phyloP scores from a whole-genome alignment of 2,113 vertebrate species.

The Ictalurus punctatus region DNA sequence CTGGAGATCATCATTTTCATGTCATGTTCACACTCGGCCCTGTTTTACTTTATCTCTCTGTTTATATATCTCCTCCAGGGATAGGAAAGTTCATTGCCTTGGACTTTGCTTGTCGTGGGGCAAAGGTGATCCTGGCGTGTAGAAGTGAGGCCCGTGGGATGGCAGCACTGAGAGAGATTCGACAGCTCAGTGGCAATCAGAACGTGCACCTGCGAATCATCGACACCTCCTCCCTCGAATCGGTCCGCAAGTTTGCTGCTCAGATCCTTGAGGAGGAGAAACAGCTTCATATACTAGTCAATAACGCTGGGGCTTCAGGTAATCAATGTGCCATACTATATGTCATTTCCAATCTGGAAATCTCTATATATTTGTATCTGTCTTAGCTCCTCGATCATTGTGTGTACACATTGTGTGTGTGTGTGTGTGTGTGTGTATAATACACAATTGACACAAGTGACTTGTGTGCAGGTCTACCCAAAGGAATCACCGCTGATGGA shows the following conservation, averaged over 20 bases:
- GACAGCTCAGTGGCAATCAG: constrained; percentile 66
- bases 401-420: constrained; percentile 20
- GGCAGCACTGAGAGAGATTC: constrained; percentile 72
- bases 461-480: constrained; percentile 72
- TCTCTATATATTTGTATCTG: background rate
- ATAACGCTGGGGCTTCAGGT: constrained; percentile 81
- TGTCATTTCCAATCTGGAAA: background rate
- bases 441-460: constrained; percentile 51
- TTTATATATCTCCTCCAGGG: constrained; percentile 62
- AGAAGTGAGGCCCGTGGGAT: constrained; percentile 68
- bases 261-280: constrained; percentile 71
- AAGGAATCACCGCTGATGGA: constrained; percentile 72
- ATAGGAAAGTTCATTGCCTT: constrained; percentile 81
- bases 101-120: constrained; percentile 79
- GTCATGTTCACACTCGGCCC: background rate
- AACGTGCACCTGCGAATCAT: constrained; percentile 74
- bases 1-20: background rate
- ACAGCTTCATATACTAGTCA: constrained; percentile 82
- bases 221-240: constrained; percentile 79
- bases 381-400: background rate
- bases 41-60: background rate
- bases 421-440: background rate
- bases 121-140: constrained; percentile 83
- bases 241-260: constrained; percentile 73
- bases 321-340: background rate